A percentile compares a stretch with the other conserved stretches of the same genome.
Evolutionary conservation across 2,113 vertebrate species (phyloP).

Genomic region (Spea multiplicata): DNA sequence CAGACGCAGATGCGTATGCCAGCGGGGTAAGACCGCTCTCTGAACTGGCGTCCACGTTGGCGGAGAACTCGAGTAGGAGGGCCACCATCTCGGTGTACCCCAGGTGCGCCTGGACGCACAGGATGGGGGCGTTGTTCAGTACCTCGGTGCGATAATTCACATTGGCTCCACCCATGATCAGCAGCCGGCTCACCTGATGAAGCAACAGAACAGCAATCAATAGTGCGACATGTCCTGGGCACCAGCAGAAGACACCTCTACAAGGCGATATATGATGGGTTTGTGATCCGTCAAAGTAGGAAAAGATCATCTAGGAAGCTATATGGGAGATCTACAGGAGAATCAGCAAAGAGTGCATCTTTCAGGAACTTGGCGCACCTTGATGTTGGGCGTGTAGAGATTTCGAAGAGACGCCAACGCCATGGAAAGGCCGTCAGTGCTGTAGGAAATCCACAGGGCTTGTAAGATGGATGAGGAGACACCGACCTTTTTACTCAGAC

Average conservation of each 20-base stretch:
- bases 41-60: slow-evolving; percentile 81
- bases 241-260: not conserved
- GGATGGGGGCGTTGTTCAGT: slow-evolving; percentile 89
- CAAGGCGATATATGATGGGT: too few relatives aligned
- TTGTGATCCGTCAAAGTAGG: too few relatives aligned
- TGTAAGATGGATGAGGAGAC: slow-evolving; percentile 97
- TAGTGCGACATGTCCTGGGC: not conserved
- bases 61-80: slow-evolving; percentile 88
- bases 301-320: not conserved
- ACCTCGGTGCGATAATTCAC: slow-evolving; percentile 96
- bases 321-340: too few relatives aligned
- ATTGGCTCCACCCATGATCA: slow-evolving; percentile 92
- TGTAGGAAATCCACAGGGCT: slow-evolving; percentile 97
- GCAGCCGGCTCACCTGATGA: slow-evolving; percentile 85
- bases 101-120: slow-evolving; percentile 93
- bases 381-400: slow-evolving; percentile 97
- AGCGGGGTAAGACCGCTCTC: slow-evolving; percentile 91
- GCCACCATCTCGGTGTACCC: slow-evolving; percentile 95
- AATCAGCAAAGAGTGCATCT: too few relatives aligned
- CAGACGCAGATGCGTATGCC: slow-evolving; percentile 85
- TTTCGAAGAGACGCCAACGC: slow-evolving; percentile 94
- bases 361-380: slow-evolving; percentile 67
- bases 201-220: not conserved
- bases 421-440: slow-evolving; percentile 93
- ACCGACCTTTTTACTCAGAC: slow-evolving; percentile 97